A percentile compares a stretch with the other conserved stretches of the same genome.
These are phyloP conservation scores for Anas platyrhynchos DNA, from an alignment of 2,113 vertebrate species.

Conservation along the genomic window DNA sequence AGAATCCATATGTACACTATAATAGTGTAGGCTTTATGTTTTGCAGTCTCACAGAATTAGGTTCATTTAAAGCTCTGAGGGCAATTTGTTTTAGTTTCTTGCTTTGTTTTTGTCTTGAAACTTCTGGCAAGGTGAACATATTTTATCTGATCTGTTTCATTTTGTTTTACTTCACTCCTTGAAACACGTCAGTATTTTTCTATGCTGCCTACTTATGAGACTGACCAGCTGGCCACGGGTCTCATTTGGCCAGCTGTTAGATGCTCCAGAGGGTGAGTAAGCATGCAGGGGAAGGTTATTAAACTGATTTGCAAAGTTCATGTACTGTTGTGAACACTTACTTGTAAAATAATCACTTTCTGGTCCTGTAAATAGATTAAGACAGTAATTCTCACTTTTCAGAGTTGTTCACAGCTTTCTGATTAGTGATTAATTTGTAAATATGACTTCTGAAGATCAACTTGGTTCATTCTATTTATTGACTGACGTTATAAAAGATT, in stretches of 20 bases:
- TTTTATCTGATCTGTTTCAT: neutral
- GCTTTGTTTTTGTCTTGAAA: neutral
- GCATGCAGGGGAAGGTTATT: neutral
- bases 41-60: neutral
- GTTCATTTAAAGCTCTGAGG: neutral
- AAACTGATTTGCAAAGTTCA: neutral
- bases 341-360: neutral
- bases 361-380: neutral
- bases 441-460: neutral
- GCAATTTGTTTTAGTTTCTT: neutral
- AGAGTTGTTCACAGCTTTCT: neutral
- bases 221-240: neutral
- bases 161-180: neutral
- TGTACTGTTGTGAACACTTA: neutral
- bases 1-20: neutral
- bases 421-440: neutral
- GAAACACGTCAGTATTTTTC: neutral
- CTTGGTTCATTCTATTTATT: neutral
- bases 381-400: neutral
- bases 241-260: neutral
- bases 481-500: neutral
- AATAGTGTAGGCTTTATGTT: neutral
- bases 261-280: neutral
- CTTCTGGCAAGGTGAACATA: neutral
- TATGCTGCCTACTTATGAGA: neutral